Percentiles rank a stretch among this genome's conserved stretches.
Evolutionary conservation across 2,797 vertebrate genomes (phyloP).

Genomic region (Hemitrygon akajei): DNA sequence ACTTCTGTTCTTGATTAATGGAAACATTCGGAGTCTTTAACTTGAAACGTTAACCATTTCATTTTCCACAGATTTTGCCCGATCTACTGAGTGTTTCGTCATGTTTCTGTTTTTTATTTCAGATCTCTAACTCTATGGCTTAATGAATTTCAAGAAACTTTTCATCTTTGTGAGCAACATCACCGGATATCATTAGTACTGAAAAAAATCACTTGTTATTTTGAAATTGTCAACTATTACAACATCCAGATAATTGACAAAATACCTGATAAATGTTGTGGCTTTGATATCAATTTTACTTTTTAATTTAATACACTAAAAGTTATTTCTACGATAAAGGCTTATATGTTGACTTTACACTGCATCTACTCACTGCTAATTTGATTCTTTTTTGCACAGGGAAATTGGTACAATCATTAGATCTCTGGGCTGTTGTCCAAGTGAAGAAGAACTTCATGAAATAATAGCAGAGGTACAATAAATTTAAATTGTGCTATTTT

Average conservation of each 20-base stretch:
- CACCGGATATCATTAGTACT: neutral
- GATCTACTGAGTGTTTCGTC: too few relatives aligned
- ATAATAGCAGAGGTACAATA: conserved; percentile 69
- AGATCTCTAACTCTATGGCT: too few relatives aligned
- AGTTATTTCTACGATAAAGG: neutral
- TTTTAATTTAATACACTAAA: neutral
- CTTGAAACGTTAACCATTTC: too few relatives aligned
- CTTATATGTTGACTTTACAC: neutral
- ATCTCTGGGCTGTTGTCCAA: conserved; percentile 79
- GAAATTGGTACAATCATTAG: conserved; percentile 81
- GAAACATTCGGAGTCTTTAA: too few relatives aligned
- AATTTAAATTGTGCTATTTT: neutral
- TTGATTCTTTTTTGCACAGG: conserved; percentile 51
- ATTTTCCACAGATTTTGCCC: too few relatives aligned
- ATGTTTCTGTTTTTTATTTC: too few relatives aligned
- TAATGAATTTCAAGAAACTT: neutral
- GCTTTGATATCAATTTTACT: neutral
- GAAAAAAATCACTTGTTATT: neutral
- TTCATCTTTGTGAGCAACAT: neutral
- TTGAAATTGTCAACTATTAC: neutral
- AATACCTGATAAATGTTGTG: neutral
- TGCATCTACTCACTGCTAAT: neutral
- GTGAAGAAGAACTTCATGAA: conserved; percentile 72
- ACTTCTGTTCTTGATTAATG: too few relatives aligned
- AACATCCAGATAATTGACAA: neutral